A percentile compares a stretch with the other conserved stretches of the same genome.
Evolutionary conservation across 2,888 invertebrate species (phyloP).

Genomic region (Auanema freiburgensis): DNA sequence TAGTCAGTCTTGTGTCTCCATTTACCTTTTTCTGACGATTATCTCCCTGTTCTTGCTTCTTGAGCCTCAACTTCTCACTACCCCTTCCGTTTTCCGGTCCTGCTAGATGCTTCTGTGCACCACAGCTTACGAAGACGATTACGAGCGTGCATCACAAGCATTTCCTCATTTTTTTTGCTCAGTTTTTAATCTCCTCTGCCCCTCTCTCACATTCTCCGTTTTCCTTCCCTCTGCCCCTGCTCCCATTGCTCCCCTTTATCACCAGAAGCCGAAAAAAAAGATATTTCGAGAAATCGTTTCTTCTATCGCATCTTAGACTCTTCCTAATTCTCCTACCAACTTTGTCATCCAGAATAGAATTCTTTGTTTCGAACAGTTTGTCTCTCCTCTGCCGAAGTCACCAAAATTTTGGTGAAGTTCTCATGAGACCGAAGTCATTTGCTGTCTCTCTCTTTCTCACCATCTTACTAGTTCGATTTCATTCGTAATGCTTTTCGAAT

Average conservation of each 20-base stretch:
- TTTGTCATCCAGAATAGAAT: slow-evolving; percentile 16
- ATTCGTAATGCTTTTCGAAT: background rate
- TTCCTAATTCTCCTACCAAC: slow-evolving; percentile 3
- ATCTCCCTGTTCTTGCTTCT: background rate
- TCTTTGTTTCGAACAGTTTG: slow-evolving; percentile 15
- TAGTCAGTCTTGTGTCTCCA: background rate
- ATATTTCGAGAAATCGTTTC: background rate
- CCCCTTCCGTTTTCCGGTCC: slow-evolving; percentile 12
- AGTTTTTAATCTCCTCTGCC: slow-evolving; percentile 2
- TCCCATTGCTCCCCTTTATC: slow-evolving; percentile 4
- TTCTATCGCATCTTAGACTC: background rate
- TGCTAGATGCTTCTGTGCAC: slow-evolving; percentile 6
- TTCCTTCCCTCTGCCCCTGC: slow-evolving; percentile 14
- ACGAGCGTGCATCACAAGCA: slow-evolving; percentile 11
- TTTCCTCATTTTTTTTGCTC: slow-evolving; percentile 6
- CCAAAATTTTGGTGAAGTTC: no score
- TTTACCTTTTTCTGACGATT: slow-evolving; percentile 2
- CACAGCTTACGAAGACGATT: slow-evolving; percentile 7
- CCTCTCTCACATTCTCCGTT: background rate
- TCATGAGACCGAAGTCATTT: slow-evolving; percentile 21
- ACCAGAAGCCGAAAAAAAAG: background rate
- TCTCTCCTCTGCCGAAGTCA: slow-evolving; percentile 9
- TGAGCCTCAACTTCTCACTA: background rate
- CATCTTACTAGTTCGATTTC: background rate
- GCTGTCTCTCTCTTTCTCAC: slow-evolving; percentile 12